Percentiles rank a stretch among this genome's conserved stretches.
phyloP scores from a whole-genome alignment of 2,888 invertebrate species.

The Acanthosepion pharaonis region DNA sequence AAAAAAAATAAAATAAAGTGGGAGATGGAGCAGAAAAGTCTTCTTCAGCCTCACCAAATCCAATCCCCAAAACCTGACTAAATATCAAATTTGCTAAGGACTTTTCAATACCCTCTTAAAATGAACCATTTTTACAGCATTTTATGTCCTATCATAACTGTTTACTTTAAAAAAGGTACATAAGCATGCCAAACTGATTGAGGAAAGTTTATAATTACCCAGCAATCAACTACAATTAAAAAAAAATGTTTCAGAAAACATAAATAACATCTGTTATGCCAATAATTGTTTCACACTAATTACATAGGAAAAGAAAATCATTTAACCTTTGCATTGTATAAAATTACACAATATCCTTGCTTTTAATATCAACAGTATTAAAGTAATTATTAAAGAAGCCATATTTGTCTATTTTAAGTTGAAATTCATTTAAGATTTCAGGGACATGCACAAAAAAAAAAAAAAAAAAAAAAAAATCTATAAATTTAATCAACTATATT shows the following conservation, averaged over 20 bases:
- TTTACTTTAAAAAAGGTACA: neutral
- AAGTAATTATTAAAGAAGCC: neutral
- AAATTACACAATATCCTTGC: neutral
- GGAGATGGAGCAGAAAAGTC: neutral
- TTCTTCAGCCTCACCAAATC: neutral
- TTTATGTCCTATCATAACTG: too few relatives aligned
- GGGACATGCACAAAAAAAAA: too few relatives aligned
- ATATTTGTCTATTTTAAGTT: neutral
- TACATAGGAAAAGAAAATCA: neutral
- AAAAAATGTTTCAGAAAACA: too few relatives aligned
- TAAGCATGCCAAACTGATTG: neutral
- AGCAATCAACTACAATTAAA: too few relatives aligned
- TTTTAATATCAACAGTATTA: neutral
- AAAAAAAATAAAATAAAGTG: neutral
- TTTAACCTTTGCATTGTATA: neutral
- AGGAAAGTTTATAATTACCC: neutral
- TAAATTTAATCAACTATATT: too few relatives aligned
- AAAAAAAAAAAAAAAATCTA: too few relatives aligned
- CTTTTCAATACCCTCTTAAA: too few relatives aligned
- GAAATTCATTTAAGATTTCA: neutral
- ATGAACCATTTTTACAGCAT: too few relatives aligned
- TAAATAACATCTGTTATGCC: neutral
- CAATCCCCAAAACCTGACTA: neutral
- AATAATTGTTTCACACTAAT: neutral
- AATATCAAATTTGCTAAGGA: too few relatives aligned